Percentiles rank a stretch among this genome's conserved stretches.
These are phyloP conservation scores for Temnothorax curvispinosus DNA, from an alignment of 1,140 invertebrate species.

Conservation along the genomic window DNA sequence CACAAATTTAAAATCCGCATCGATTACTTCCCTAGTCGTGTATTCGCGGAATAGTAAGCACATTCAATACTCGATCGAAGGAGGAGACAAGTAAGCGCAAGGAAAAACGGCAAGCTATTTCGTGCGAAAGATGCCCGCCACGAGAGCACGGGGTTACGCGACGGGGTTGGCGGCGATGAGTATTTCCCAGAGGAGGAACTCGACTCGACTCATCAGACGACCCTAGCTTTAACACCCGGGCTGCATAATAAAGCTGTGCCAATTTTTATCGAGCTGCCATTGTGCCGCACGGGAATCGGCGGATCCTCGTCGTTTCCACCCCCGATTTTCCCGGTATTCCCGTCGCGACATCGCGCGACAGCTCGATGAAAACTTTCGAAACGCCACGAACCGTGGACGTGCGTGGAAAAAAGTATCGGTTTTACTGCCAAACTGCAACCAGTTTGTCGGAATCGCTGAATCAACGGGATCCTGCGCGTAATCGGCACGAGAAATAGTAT, in stretches of 20 bases:
- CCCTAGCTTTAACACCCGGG: slow-evolving; percentile 69
- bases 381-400: slow-evolving; percentile 62
- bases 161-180: slow-evolving; percentile 69
- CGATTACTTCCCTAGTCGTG: not conserved
- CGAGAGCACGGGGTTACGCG: slow-evolving; percentile 13
- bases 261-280: slow-evolving; percentile 74
- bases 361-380: slow-evolving; percentile 72
- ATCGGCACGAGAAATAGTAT: slow-evolving; percentile 18
- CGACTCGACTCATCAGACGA: slow-evolving; percentile 76
- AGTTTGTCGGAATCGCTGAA: slow-evolving; percentile 46
- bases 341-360: slow-evolving; percentile 67
- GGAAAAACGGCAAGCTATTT: slow-evolving; percentile 39
- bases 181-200: slow-evolving; percentile 79
- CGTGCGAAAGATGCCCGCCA: slow-evolving; percentile 37
- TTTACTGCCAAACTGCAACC: slow-evolving; percentile 53
- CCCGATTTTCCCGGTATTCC: slow-evolving; percentile 66
- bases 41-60: not conserved
- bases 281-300: slow-evolving; percentile 60
- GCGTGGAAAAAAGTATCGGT: slow-evolving; percentile 68
- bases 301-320: slow-evolving; percentile 49
- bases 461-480: slow-evolving; percentile 28
- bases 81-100: not conserved
- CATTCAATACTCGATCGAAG: not conserved
- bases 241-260: slow-evolving; percentile 79
- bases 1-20: slow-evolving; percentile 27